Base-by-base conservation (phyloP, 2,797 vertebrate genomes). In the Hipposideros larvatus region DNA sequence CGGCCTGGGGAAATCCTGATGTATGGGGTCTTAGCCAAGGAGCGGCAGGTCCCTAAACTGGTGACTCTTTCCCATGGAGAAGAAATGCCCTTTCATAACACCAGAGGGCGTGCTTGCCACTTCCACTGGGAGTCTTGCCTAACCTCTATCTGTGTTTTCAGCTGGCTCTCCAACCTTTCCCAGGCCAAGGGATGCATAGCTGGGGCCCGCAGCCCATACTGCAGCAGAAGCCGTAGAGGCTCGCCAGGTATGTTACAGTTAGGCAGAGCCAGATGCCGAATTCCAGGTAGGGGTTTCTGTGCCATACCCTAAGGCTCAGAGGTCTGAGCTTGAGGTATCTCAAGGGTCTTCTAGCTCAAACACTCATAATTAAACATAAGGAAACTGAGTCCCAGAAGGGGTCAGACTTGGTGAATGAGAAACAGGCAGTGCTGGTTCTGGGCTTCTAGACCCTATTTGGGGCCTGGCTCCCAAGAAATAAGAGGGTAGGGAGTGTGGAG, bases 91-190 rank as follows among this genome's bases (percentile, higher is more conserved):
- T 7, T 18, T 4, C 0, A 0, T 11, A 78, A 43, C 95, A 92
- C 87, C 46, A 97, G 97, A 90, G 95, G 96, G 96, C 57, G 34
- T 10, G 0, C 63, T 65, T 31, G 66, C 31, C 63, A 13, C 19
- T 65, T 57, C 31, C 57, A 18, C 51, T 0, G 5, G 55, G 79
- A 55, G n/a, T 9, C 51, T 15, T 43, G 43, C 28, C 22, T n/a
- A 7, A 5, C 7, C 11, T 59, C n/a, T 8, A 18, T 3, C 46
- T 37, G 7, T 26, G 48, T 53, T 63, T 28, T 63, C 31, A 7
- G 3, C 11, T 41, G 26, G 5, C 57, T 51, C 34, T 19, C 15
- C 2, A 74, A 5, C 77, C 18, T 96, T 88, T 74, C 73, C 59
- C 79, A 66, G 41, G 77, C 61, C n/a, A 11, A 0, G 22, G 41